phyloP scores from a whole-genome alignment of 2,113 vertebrate species.

The Gracilinanus agilis region DNA sequence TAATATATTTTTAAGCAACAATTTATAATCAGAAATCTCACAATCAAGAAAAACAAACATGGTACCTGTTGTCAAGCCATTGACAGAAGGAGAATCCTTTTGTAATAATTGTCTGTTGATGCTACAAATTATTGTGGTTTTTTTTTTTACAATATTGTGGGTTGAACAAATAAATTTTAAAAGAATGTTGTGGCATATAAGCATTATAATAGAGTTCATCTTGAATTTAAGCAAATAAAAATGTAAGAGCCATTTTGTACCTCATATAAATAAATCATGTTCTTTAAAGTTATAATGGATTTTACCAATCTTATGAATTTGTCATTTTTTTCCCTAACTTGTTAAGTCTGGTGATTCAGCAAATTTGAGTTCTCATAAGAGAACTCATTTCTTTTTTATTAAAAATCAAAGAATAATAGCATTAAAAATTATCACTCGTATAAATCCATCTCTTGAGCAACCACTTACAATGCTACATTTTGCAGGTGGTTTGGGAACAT shows the following conservation, averaged over 20 bases:
- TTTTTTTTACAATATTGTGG: constrained; percentile 29
- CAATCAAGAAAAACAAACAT: background rate
- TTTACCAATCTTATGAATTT: constrained; percentile 37
- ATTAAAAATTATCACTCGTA: constrained; percentile 30
- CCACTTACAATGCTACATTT: constrained; percentile 33
- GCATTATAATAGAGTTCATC: background rate
- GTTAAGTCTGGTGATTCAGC: background rate
- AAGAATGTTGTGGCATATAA: background rate
- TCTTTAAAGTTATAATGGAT: constrained; percentile 34
- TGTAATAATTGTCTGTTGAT: background rate
- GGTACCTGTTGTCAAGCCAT: background rate
- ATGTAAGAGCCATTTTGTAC: constrained; percentile 8
- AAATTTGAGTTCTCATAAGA: constrained; percentile 22
- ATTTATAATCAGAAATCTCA: background rate
- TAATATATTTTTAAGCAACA: background rate
- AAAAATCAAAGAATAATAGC: constrained; percentile 52
- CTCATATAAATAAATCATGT: constrained; percentile 33
- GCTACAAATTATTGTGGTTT: constrained; percentile 23
- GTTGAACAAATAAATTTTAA: constrained; percentile 45
- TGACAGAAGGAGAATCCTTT: background rate
- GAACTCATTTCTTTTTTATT: background rate
- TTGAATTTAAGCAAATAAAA: constrained; percentile 28
- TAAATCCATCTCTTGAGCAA: background rate
- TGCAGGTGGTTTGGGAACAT: constrained; percentile 95
- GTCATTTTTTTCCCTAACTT: background rate